A percentile compares a stretch with the other conserved stretches of the same genome.
Conservation (phyloP, 2,113 vertebrate genomes). For the Austrofundulus limnaeus region DNA sequence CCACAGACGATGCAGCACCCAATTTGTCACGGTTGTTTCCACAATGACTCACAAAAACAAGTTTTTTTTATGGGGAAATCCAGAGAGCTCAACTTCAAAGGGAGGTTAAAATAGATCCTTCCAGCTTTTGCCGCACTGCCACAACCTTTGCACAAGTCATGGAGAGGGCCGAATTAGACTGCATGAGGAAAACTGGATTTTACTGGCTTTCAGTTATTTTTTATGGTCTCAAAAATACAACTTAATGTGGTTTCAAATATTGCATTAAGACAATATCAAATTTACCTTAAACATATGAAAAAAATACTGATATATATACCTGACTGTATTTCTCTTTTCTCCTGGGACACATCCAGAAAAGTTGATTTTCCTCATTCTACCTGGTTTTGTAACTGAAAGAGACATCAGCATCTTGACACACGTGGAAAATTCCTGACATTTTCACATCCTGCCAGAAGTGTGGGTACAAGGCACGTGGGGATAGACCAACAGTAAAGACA, state of each 20-base stretch:
- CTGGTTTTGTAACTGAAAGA: constrained; percentile 34
- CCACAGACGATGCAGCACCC: background rate
- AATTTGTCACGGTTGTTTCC: constrained; percentile 46
- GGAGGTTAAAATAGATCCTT: constrained; percentile 50
- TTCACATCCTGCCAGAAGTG: constrained; percentile 46
- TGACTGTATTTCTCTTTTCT: too few species aligned
- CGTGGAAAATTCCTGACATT: constrained; percentile 62
- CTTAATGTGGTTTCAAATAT: background rate
- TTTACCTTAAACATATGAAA: too few species aligned
- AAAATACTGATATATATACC: too few species aligned
- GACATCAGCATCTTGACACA: constrained; percentile 50
- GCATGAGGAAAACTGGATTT: constrained; percentile 28
- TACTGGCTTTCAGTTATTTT: constrained; percentile 35
- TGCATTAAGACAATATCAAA: constrained; percentile 6
- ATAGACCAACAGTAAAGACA: constrained; percentile 64
- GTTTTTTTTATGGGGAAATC: constrained; percentile 43
- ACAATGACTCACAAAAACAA: constrained; percentile 38
- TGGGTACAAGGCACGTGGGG: constrained; percentile 49
- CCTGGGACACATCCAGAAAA: background rate
- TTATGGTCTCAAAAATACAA: background rate
- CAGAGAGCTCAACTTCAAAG: constrained; percentile 51
- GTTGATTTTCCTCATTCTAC: constrained; percentile 19
- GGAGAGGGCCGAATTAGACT: constrained; percentile 24
- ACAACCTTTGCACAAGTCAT: constrained; percentile 35
- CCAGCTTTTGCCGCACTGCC: constrained; percentile 29